Conservation (phyloP, 2,797 vertebrate species). For the Hipposideros larvatus region DNA sequence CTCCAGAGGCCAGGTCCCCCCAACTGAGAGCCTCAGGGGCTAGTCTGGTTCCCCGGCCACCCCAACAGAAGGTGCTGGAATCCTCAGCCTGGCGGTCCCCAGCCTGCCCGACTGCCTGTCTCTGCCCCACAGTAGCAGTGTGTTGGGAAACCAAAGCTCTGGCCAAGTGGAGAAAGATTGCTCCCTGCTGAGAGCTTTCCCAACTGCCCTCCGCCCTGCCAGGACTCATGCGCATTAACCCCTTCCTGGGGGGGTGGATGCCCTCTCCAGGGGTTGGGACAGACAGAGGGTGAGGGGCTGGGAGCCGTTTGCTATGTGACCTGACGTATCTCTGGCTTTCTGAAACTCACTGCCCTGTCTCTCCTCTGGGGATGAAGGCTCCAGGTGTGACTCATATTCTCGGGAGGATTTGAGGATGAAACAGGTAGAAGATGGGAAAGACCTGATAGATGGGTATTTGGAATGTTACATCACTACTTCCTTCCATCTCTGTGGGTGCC, state of each 20-base stretch:
- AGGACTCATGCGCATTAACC: conserved; percentile 32
- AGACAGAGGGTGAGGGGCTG: neutral
- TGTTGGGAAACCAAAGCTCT: conserved; percentile 72
- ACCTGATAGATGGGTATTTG: neutral
- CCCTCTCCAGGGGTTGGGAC: neutral
- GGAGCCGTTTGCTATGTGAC: neutral
- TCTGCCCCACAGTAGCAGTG: neutral
- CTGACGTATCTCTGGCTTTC: neutral
- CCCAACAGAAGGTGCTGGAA: neutral
- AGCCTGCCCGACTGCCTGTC: neutral
- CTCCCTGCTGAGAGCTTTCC: conserved; percentile 62
- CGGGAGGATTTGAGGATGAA: neutral
- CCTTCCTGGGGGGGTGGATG: neutral
- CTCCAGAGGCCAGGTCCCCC: neutral
- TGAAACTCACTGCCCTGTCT: neutral
- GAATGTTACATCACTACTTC: neutral
- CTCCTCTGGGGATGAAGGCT: neutral
- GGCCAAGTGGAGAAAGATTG: conserved; percentile 72
- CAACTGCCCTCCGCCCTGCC: conserved; percentile 31
- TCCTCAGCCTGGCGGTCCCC: neutral
- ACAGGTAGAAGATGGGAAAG: neutral
- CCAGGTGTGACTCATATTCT: neutral
- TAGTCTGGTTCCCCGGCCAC: neutral
- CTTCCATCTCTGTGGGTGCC: neutral
- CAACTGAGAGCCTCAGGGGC: neutral